Evolutionary conservation across 2,888 invertebrate species (phyloP), one percentile per base, ranked within the genome.

Genomic region (Mallateleia sp.): DNA sequence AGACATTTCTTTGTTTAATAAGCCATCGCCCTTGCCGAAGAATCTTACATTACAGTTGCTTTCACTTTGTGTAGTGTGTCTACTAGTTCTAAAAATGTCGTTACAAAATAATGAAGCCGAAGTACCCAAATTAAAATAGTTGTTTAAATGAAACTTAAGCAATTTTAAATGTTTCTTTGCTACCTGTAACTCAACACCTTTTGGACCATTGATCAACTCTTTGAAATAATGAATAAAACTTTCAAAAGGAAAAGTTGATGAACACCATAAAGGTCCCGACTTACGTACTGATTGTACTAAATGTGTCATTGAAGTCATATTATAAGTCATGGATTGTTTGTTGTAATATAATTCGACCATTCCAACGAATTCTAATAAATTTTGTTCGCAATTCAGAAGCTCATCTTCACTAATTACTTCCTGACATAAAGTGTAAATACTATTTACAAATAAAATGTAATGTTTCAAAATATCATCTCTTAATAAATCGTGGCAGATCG

Each of bases 241-340:
- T 64, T 89, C 88, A 56, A 74, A 89, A 1, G 62, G 64, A 62
- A 88, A 88, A 0, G 89, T 77, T 18, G 90, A 89, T 20, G 85
- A 85, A 7, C 69, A 28, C 71, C 75, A 89, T 18, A 89, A 18
- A 38, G 88, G 88, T 52, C 89, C 88, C 20, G 69, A 79, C 52
- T 71, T 50, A 42, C 64, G 24, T 11, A 89, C 87, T 15, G 87
- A 86, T 52, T 88, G 52, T 8, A 62, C 28, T 18, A 83, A n/a
- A 72, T 90, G 88, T 11, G 83, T 14, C 11, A 90, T 20, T 14
- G 47, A 66, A 54, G 87, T 87, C 2, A 90, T 38, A 47, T 89
- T 90, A 56, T 83, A 90, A 11, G 90, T 89, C 81, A 89, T 89
- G 11, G 50, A 62, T 20, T 69, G 54, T 25, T 56, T 38, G 14